A percentile compares a stretch with the other conserved stretches of the same genome.
Evolutionary conservation across 2,797 vertebrate species (phyloP).

Genomic region (Enteromius afrohamiltoni): DNA sequence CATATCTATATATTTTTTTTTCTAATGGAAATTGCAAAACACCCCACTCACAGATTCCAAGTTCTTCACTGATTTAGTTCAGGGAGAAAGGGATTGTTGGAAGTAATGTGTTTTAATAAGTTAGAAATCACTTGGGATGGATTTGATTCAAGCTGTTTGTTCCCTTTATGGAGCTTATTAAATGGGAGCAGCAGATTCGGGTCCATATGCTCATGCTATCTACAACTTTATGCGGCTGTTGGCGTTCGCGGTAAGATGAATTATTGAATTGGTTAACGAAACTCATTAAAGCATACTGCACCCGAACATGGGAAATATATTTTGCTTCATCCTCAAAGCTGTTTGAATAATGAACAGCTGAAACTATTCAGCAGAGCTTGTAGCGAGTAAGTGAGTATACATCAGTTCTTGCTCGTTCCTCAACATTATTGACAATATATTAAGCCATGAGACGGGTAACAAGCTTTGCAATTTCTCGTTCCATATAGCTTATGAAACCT

Average conservation of each 20-base stretch:
- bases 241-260: slow-evolving; percentile 18
- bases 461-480: neutral
- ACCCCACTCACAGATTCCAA: slow-evolving; percentile 8
- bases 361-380: slow-evolving; percentile 32
- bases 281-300: slow-evolving; percentile 53
- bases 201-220: slow-evolving; percentile 46
- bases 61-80: slow-evolving; percentile 19
- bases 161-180: slow-evolving; percentile 53
- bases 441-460: neutral
- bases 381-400: slow-evolving; percentile 18
- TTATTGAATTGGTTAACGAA: slow-evolving; percentile 47
- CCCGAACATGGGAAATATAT: slow-evolving; percentile 35
- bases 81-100: slow-evolving; percentile 28
- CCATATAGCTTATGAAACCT: neutral
- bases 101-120: slow-evolving; percentile 51
- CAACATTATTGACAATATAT: slow-evolving; percentile 27
- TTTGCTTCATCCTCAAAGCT: slow-evolving; percentile 35
- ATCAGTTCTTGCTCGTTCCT: slow-evolving; percentile 16
- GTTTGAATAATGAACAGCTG: slow-evolving; percentile 48
- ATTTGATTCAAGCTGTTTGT: slow-evolving; percentile 45
- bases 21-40: slow-evolving; percentile 16
- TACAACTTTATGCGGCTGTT: slow-evolving; percentile 27
- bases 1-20: slow-evolving; percentile 3
- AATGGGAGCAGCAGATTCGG: slow-evolving; percentile 45
- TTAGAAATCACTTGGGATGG: slow-evolving; percentile 38